These are phyloP conservation scores for Teleiodes luculella DNA, from an alignment of 2,888 invertebrate genomes.

Conservation along the genomic window DNA sequence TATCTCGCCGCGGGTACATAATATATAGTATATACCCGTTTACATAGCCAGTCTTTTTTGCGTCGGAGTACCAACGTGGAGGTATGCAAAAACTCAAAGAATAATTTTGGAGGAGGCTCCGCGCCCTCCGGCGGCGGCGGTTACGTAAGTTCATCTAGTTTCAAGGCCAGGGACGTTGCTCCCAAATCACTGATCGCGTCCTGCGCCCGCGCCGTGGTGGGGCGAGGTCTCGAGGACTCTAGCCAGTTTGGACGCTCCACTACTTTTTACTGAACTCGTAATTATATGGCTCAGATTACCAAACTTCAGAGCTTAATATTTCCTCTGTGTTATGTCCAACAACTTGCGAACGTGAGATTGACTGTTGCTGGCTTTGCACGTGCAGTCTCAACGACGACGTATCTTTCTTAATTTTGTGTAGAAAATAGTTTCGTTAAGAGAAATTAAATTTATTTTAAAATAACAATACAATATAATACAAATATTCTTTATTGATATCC, in stretches of 20 bases:
- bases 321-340: too few species aligned
- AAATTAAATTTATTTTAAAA: too few species aligned
- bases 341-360: too few species aligned
- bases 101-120: constrained; percentile 68
- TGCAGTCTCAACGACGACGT: too few species aligned
- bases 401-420: too few species aligned
- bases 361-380: too few species aligned
- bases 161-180: constrained; percentile 78
- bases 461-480: too few species aligned
- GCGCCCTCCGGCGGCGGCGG: constrained; percentile 62
- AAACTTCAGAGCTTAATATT: neutral
- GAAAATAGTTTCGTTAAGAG: too few species aligned
- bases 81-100: constrained; percentile 69
- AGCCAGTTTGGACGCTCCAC: constrained; percentile 65
- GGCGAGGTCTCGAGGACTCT: constrained; percentile 37
- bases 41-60: constrained; percentile 27
- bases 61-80: constrained; percentile 43
- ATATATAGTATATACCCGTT: neutral
- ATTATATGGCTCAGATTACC: constrained; percentile 8
- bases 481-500: too few species aligned
- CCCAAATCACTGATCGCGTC: constrained; percentile 76
- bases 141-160: constrained; percentile 77
- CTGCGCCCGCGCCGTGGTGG: constrained; percentile 47
- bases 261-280: constrained; percentile 42
- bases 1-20: constrained; percentile 7